Conservation (phyloP, 2,797 vertebrate species). For the Okamejei kenojei region DNA sequence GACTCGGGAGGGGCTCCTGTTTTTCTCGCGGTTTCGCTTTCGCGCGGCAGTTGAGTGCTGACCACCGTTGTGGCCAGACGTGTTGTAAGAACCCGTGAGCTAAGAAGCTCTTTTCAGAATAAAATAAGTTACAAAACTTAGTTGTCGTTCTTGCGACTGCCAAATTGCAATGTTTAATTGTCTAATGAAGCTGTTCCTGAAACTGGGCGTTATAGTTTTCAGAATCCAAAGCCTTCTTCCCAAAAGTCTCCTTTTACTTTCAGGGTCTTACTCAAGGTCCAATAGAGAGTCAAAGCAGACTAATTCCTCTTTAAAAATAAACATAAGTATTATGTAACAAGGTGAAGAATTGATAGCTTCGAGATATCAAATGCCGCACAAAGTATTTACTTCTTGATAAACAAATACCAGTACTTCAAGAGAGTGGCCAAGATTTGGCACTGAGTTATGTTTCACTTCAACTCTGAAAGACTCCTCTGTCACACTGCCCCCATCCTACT, state of each 20-base stretch:
- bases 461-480: not conserved
- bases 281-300: not conserved
- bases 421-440: not conserved
- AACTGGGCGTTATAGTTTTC: no score
- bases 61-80: no score
- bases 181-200: no score
- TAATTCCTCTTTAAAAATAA: not conserved
- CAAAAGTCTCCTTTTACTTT: not conserved
- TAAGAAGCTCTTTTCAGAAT: no score
- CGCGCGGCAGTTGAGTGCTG: no score
- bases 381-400: not conserved
- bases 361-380: constrained; percentile 3
- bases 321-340: constrained; percentile 2
- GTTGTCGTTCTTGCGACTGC: no score
- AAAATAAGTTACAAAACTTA: no score
- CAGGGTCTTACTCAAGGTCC: not conserved
- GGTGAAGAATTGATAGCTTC: constrained; percentile 6
- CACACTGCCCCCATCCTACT: constrained; percentile 20
- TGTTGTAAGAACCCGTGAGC: no score
- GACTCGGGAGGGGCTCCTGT: no score
- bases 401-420: constrained; percentile 9
- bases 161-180: no score
- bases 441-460: constrained; percentile 10
- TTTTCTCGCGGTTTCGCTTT: no score
- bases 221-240: no score